Conservation (phyloP, 2,113 vertebrate species). For the Rhinopomastus cyanomelas region DNA sequence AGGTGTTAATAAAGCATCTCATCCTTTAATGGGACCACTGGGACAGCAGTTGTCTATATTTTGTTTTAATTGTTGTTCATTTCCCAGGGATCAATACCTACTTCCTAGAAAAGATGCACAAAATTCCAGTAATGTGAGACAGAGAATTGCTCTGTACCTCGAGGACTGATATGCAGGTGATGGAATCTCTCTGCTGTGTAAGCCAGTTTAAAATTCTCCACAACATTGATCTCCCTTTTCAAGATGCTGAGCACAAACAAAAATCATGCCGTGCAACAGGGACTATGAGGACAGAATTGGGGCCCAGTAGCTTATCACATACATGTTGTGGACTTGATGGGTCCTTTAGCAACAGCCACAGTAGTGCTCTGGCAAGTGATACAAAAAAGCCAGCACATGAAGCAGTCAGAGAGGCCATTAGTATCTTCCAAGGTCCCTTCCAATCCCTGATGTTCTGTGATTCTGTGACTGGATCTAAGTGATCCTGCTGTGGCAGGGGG, state of each 20-base stretch:
- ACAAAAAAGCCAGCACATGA: background rate
- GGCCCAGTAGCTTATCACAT: background rate
- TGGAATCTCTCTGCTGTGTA: background rate
- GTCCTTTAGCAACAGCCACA: background rate
- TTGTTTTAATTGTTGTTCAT: slow-evolving; percentile 44
- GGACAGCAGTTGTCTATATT: slow-evolving; percentile 25
- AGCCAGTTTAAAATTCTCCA: slow-evolving; percentile 13
- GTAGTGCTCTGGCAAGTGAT: background rate
- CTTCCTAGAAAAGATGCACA: slow-evolving; percentile 55
- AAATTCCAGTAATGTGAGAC: slow-evolving; percentile 42
- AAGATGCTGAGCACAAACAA: background rate
- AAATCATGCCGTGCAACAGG: background rate
- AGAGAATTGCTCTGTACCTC: background rate
- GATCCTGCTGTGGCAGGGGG: too few species aligned
- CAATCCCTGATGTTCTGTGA: too few species aligned
- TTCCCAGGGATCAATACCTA: slow-evolving; percentile 51
- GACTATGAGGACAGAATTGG: background rate
- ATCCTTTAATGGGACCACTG: slow-evolving; percentile 13
- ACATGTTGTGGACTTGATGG: background rate
- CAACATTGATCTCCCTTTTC: background rate
- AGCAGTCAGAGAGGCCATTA: background rate
- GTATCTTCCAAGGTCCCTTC: background rate
- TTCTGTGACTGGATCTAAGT: too few species aligned
- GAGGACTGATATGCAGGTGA: background rate
- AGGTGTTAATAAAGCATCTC: slow-evolving; percentile 54